A percentile compares a stretch with the other conserved stretches of the same genome.
phyloP scores from a whole-genome alignment of 35 echinoderm and acorn worm genomes.

The Heliocidaris tuberculata region DNA sequence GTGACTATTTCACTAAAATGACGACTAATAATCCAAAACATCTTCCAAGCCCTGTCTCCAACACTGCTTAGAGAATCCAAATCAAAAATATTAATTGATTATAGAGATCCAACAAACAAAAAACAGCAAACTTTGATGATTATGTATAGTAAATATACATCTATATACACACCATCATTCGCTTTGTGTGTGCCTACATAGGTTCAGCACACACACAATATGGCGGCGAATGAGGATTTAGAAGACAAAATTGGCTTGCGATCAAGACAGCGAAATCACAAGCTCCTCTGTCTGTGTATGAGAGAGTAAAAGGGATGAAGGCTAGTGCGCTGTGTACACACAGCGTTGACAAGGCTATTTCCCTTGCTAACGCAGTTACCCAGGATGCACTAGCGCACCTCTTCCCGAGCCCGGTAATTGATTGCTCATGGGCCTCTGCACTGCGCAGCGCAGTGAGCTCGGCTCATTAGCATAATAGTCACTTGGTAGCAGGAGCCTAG shows the following conservation, averaged over 20 bases:
- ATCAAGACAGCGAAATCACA: neutral
- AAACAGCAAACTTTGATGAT: conserved; percentile 28
- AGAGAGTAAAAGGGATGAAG: conserved; percentile 1
- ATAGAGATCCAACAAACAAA: neutral
- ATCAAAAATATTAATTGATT: neutral
- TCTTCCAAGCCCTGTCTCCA: conserved; percentile 25
- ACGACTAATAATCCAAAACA: conserved; percentile 27
- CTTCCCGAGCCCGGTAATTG: conserved; percentile 45
- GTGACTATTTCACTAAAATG: conserved; percentile 22
- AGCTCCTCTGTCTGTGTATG: neutral
- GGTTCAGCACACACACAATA: conserved; percentile 41
- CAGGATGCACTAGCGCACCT: neutral
- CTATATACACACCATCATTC: neutral
- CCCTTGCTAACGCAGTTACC: conserved; percentile 3
- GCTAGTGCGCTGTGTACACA: neutral
- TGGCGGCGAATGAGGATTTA: conserved; percentile 32
- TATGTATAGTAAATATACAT: conserved; percentile 42
- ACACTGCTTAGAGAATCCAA: conserved; percentile 35
- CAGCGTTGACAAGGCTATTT: conserved; percentile 26
- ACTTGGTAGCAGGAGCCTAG: neutral
- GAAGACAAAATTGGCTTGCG: conserved; percentile 11
- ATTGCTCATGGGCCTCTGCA: conserved; percentile 31
- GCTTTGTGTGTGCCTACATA: conserved; percentile 38
- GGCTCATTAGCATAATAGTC: conserved; percentile 47
- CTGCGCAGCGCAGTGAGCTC: conserved; percentile 33